Conservation (phyloP, 2,888 invertebrate genomes). For the Polydesmus complanatus region DNA sequence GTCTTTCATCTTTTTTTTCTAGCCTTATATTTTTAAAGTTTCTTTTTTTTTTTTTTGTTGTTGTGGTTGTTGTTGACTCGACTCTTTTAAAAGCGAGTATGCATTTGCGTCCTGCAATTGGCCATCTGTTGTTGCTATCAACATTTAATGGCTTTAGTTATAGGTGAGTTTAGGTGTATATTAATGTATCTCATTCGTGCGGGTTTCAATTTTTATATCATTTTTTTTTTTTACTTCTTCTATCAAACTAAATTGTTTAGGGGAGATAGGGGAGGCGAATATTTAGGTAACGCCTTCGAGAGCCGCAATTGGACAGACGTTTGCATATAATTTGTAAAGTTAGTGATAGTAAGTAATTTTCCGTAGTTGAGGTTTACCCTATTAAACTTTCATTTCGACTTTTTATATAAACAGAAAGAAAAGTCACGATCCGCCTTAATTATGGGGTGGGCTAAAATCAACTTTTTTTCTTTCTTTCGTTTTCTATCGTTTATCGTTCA, state of each 20-base stretch:
- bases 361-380: not conserved
- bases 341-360: too few relatives aligned
- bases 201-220: too few relatives aligned
- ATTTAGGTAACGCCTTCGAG: not conserved
- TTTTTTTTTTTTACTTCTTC: not conserved
- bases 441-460: slow-evolving; percentile 2
- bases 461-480: not conserved
- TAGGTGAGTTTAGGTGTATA: too few relatives aligned
- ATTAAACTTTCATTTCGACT: not conserved
- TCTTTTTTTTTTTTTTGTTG: too few relatives aligned
- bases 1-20: too few relatives aligned
- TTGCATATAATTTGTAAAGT: not conserved
- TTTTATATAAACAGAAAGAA: not conserved
- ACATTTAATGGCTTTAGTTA: too few relatives aligned
- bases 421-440: slow-evolving; percentile 5
- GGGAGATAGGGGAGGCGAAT: not conserved
- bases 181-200: too few relatives aligned
- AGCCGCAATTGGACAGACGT: not conserved
- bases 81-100: too few relatives aligned
- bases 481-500: not conserved
- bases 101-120: too few relatives aligned
- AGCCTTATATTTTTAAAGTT: too few relatives aligned
- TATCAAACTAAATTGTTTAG: not conserved
- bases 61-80: too few relatives aligned
- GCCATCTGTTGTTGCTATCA: too few relatives aligned